A percentile compares a stretch with the other conserved stretches of the same genome.
phyloP scores from a whole-genome alignment of 1,140 invertebrate species.

The Caenorhabditis inopinata region DNA sequence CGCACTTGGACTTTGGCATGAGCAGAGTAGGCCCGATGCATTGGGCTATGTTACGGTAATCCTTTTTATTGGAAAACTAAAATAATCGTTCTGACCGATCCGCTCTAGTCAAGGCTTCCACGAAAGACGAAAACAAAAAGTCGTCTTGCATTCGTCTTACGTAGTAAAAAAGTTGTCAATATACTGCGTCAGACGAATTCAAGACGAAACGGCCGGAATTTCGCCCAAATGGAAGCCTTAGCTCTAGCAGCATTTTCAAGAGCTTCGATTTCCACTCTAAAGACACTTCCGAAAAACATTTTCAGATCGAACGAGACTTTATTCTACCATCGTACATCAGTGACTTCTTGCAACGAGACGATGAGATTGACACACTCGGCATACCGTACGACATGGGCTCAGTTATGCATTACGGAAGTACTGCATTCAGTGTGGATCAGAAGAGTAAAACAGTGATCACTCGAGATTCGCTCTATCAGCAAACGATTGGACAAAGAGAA shows the following conservation, averaged over 20 bases:
- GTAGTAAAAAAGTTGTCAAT: too few relatives aligned
- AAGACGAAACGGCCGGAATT: too few relatives aligned
- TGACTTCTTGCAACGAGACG: constrained; percentile 59
- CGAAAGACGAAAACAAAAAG: too few relatives aligned
- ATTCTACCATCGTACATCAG: constrained; percentile 61
- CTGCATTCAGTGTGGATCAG: constrained; percentile 59
- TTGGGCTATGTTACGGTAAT: constrained; percentile 54
- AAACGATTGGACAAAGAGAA: constrained; percentile 63
- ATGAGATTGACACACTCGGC: constrained; percentile 33
- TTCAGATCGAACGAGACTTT: constrained; percentile 65
- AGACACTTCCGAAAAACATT: too few relatives aligned
- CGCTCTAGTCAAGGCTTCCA: too few relatives aligned
- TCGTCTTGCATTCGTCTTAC: too few relatives aligned
- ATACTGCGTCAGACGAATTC: too few relatives aligned
- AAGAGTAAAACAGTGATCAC: constrained; percentile 58
- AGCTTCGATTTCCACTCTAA: too few relatives aligned
- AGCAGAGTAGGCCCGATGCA: constrained; percentile 68
- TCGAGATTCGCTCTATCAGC: constrained; percentile 55
- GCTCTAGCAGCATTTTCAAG: too few relatives aligned
- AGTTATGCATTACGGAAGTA: constrained; percentile 70
- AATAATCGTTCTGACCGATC: too few relatives aligned
- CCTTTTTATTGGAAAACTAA: too few relatives aligned
- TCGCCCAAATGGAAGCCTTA: too few relatives aligned
- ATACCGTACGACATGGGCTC: constrained; percentile 61
- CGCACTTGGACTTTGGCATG: constrained; percentile 68